Evolutionary conservation across 2,888 invertebrate genomes (phyloP), one percentile per base, ranked within the genome.

Genomic region (Arctia plantaginis): DNA sequence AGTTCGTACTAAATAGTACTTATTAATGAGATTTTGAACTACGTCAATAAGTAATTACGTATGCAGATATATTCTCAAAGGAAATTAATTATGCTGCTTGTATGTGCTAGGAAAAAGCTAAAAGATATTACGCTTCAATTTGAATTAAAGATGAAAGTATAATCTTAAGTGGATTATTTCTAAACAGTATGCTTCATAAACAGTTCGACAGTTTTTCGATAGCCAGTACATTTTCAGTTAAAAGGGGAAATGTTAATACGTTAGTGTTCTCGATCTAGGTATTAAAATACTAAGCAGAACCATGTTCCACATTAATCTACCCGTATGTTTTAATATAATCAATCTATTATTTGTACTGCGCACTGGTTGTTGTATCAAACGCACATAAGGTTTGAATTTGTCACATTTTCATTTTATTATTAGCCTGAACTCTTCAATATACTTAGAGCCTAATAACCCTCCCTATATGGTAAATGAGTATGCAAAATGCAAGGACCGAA

Each of bases 91-190:
- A 62, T 74, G 66, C 82, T 73, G 76, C 77, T 83, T 74, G 76
- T 76, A 84, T 82, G 85, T 84, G 85, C 82, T 82, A 82, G 41
- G 18, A 62, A 79, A 80, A 85, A 87, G 85, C 87, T 82, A 80
- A 80, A 82, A 84, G 76, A 81, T 80, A 82, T 82, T 79, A 80
- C 83, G 77, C 79, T 84, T 78, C 76, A 80, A 81, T 80, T 75
- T 80, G 82, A 84, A 82, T 80, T 77, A 80, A 82, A 80, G 82
- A 86, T 89, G 86, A 82, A 87, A 84, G 82, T 83, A 79, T 80
- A 82, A 82, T 69, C 78, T 80, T 73, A 78, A 85, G 86, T 86
- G 80, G 86, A 80, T 82, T 81, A 39, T 39, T 7, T 35, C n/a
- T n/a, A 55, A 33, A 55, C 33, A 30, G 35, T 55, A 35, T 69